phyloP scores from a whole-genome alignment of 2,888 invertebrate species.

The Ametastegia equiseti region DNA sequence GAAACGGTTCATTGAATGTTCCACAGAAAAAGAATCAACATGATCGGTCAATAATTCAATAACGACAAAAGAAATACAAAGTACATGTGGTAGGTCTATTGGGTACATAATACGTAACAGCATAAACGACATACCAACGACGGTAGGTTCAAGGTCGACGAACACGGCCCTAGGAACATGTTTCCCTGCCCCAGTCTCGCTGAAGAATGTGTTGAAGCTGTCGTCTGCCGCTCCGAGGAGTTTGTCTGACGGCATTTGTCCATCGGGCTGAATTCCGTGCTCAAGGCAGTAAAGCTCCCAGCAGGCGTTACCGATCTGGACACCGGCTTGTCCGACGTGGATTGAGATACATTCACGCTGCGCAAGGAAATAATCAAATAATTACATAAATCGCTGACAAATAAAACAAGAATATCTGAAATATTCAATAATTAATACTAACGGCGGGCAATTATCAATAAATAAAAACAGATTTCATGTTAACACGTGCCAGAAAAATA shows the following conservation, averaged over 20 bases:
- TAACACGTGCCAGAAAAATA: background rate
- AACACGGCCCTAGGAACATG: constrained; percentile 94
- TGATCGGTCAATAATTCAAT: no score
- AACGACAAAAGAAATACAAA: no score
- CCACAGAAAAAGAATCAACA: no score
- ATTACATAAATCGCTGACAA: background rate
- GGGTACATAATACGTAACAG: background rate
- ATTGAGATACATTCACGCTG: constrained; percentile 93
- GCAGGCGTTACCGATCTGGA: constrained; percentile 92
- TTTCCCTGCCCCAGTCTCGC: constrained; percentile 87
- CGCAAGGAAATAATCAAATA: constrained; percentile 55
- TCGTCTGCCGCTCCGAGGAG: constrained; percentile 85
- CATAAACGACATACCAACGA: constrained; percentile 83
- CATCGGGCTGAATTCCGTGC: constrained; percentile 91
- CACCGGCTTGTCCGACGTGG: constrained; percentile 92
- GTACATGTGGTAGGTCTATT: no score
- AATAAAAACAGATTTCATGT: no score
- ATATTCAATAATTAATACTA: background rate
- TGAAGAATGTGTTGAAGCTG: constrained; percentile 88
- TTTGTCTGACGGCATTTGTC: constrained; percentile 91
- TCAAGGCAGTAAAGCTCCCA: constrained; percentile 93
- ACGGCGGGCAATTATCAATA: no score
- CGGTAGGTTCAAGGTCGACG: constrained; percentile 95
- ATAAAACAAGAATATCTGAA: background rate
- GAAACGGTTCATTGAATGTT: no score